These are phyloP conservation scores for Monopterus albus DNA, from an alignment of 2,113 vertebrate genomes.

Conservation along the genomic window DNA sequence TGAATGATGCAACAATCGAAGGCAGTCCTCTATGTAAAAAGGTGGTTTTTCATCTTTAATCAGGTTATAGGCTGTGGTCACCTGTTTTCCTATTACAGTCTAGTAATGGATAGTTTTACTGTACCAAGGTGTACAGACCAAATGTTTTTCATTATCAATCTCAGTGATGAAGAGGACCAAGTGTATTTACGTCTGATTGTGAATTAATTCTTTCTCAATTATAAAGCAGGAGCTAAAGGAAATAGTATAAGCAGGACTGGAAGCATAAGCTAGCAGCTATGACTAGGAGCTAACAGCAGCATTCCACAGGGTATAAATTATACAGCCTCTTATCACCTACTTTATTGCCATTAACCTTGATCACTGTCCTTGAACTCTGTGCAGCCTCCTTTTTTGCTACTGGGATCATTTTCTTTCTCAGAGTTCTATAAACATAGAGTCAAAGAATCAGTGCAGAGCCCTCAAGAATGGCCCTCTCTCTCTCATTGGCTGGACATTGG, in stretches of 20 bases:
- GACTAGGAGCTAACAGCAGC: not conserved
- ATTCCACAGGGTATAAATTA: not conserved
- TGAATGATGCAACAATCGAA: not conserved
- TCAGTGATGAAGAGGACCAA: not conserved
- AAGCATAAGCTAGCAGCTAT: not conserved
- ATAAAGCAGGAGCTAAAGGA: not conserved
- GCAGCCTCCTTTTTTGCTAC: not conserved
- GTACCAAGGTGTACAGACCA: too few relatives aligned
- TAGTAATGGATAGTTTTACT: too few relatives aligned
- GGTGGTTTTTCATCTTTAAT: not conserved
- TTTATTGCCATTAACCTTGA: conserved; percentile 6
- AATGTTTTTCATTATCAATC: too few relatives aligned
- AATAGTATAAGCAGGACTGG: not conserved
- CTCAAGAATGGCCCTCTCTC: too few relatives aligned
- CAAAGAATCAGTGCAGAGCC: too few relatives aligned
- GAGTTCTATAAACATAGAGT: not conserved
- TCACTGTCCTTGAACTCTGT: conserved; percentile 16
- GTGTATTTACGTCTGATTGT: not conserved
- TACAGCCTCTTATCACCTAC: conserved; percentile 9
- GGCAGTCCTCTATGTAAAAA: too few relatives aligned
- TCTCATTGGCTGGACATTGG: too few relatives aligned
- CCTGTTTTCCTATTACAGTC: too few relatives aligned
- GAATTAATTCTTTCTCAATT: not conserved
- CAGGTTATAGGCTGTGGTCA: too few relatives aligned
- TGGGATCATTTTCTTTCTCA: not conserved